phyloP scores from a whole-genome alignment of 2,888 invertebrate species.

The Mycalesis mineus region DNA sequence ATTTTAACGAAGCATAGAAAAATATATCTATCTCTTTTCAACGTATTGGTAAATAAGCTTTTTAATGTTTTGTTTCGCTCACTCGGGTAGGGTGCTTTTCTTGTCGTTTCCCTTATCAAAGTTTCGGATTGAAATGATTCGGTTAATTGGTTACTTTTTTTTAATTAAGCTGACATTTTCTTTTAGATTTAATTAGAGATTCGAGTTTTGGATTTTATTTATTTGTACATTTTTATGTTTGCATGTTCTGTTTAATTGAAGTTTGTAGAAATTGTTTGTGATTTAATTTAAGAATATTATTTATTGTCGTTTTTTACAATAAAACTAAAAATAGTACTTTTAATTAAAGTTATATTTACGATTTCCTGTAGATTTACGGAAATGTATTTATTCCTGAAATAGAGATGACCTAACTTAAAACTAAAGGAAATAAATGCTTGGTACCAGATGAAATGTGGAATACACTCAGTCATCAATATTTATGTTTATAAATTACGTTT shows the following conservation, averaged over 20 bases:
- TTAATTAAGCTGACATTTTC: constrained; percentile 22
- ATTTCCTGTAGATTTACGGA: no score
- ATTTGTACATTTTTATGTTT: neutral
- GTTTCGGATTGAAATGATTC: constrained; percentile 17
- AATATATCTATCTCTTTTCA: constrained; percentile 48
- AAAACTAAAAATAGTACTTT: neutral
- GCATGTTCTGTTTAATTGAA: neutral
- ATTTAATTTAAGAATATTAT: neutral
- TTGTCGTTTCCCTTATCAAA: constrained; percentile 20
- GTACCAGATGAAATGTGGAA: no score
- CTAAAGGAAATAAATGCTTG: no score
- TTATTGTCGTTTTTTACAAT: neutral
- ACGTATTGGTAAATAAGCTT: constrained; percentile 1
- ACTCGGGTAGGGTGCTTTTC: constrained; percentile 8
- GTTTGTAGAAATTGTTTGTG: neutral
- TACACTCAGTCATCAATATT: no score
- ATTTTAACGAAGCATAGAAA: constrained; percentile 27
- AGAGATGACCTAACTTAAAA: no score
- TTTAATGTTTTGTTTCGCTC: neutral
- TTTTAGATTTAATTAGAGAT: constrained; percentile 18
- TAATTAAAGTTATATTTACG: neutral
- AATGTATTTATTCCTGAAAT: no score
- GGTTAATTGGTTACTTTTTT: constrained; percentile 23
- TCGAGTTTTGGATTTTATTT: neutral
- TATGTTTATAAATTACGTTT: no score